phyloP scores from a whole-genome alignment of 1,140 invertebrate genomes.

The Aphidius gifuensis region DNA sequence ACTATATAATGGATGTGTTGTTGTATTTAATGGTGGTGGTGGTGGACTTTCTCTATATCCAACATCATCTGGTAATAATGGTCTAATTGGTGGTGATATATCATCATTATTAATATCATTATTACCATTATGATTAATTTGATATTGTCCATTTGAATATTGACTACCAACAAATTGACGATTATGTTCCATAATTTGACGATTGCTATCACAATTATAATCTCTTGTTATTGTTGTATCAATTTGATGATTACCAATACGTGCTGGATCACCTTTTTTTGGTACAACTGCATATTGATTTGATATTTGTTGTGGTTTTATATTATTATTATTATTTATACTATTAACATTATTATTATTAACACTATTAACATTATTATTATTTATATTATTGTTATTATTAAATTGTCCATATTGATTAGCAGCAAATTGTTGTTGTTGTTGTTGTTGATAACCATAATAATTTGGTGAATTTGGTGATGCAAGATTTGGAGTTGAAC shows the following conservation, averaged over 20 bases:
- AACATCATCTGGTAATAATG: slow-evolving; percentile 40
- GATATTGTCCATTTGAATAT: slow-evolving; percentile 39
- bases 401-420: slow-evolving; percentile 32
- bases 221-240: slow-evolving; percentile 18
- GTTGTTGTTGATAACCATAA: slow-evolving; percentile 42
- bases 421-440: slow-evolving; percentile 10
- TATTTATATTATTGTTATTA: slow-evolving; percentile 32
- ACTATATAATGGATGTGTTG: slow-evolving; percentile 70
- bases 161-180: slow-evolving; percentile 39
- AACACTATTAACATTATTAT: slow-evolving; percentile 29
- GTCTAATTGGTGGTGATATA: slow-evolving; percentile 33
- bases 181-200: slow-evolving; percentile 37
- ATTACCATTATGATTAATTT: slow-evolving; percentile 36
- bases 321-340: slow-evolving; percentile 1
- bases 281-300: slow-evolving; percentile 35
- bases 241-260: slow-evolving; percentile 20
- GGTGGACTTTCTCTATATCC: slow-evolving; percentile 60
- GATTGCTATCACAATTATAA: slow-evolving; percentile 31
- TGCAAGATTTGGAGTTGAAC: slow-evolving; percentile 45
- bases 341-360: slow-evolving; percentile 36
- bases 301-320: slow-evolving; percentile 30
- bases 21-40: slow-evolving; percentile 67
- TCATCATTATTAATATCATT: slow-evolving; percentile 28
- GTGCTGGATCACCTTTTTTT: slow-evolving; percentile 31
- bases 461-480: slow-evolving; percentile 39